These are phyloP conservation scores for Tachina grossa DNA, from an alignment of 2,888 invertebrate species.

Conservation along the genomic window DNA sequence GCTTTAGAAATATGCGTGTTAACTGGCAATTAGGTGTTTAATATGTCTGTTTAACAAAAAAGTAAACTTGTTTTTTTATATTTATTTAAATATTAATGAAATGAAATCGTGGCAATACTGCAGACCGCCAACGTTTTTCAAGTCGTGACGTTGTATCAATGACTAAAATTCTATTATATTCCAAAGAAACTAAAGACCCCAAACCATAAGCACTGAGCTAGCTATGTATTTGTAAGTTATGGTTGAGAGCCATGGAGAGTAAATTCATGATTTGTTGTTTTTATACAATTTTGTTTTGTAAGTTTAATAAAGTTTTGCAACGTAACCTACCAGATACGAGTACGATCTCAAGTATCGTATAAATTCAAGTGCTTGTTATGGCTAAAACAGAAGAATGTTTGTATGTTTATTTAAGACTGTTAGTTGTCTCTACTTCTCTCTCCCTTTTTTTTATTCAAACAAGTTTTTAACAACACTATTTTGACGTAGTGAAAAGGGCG, in stretches of 20 bases:
- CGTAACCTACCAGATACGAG: constrained; percentile 63
- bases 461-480: constrained; percentile 49
- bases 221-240: constrained; percentile 38
- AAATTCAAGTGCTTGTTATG: constrained; percentile 27
- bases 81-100: constrained; percentile 5
- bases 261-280: constrained; percentile 35
- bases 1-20: constrained; percentile 63
- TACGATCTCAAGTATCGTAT: constrained; percentile 41
- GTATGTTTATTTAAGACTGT: not conserved
- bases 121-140: constrained; percentile 79
- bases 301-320: constrained; percentile 63
- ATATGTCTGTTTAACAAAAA: constrained; percentile 37
- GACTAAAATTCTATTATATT: constrained; percentile 75
- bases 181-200: constrained; percentile 71
- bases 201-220: constrained; percentile 47
- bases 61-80: constrained; percentile 43
- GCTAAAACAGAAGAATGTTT: constrained; percentile 37
- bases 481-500: constrained; percentile 1
- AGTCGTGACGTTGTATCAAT: constrained; percentile 77
- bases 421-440: constrained; percentile 8
- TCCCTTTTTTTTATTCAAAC: constrained; percentile 40
- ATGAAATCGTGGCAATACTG: constrained; percentile 77
- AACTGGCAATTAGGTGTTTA: constrained; percentile 52
- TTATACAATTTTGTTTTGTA: constrained; percentile 30
- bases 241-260: constrained; percentile 58